Conservation (phyloP, 2,888 invertebrate species). For the Cerceris ruficornis region DNA sequence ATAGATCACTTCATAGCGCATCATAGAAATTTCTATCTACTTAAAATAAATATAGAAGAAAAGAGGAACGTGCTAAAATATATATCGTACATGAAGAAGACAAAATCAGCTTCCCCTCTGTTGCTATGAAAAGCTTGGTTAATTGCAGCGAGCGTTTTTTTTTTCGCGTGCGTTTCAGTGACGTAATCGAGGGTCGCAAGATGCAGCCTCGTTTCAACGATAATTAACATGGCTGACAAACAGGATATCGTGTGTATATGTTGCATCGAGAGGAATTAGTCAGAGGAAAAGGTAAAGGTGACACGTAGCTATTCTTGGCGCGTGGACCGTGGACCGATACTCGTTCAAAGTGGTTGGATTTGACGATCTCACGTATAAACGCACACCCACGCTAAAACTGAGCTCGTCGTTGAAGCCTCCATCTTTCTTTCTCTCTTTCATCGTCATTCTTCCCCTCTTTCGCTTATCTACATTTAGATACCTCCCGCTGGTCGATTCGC, state of each 20-base stretch:
- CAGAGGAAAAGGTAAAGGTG: conserved; percentile 58
- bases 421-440: neutral
- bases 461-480: conserved; percentile 53
- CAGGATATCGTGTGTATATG: conserved; percentile 6
- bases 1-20: too few relatives aligned
- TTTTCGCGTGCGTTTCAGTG: neutral
- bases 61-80: too few relatives aligned
- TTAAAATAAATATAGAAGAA: too few relatives aligned
- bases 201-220: conserved; percentile 8
- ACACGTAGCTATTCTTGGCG: conserved; percentile 67
- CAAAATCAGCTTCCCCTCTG: too few relatives aligned
- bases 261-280: conserved; percentile 34
- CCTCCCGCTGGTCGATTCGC: conserved; percentile 36
- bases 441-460: conserved; percentile 6
- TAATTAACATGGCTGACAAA: conserved; percentile 23
- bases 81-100: too few relatives aligned
- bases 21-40: too few relatives aligned
- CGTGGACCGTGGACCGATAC: conserved; percentile 45
- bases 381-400: conserved; percentile 30
- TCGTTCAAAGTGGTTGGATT: conserved; percentile 55
- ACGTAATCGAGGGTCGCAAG: neutral
- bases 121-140: too few relatives aligned
- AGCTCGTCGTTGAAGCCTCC: conserved; percentile 12
- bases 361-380: conserved; percentile 38
- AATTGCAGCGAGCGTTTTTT: too few relatives aligned